These are phyloP conservation scores for Pheucticus melanocephalus DNA, from an alignment of 2,113 vertebrate species.

Conservation along the genomic window DNA sequence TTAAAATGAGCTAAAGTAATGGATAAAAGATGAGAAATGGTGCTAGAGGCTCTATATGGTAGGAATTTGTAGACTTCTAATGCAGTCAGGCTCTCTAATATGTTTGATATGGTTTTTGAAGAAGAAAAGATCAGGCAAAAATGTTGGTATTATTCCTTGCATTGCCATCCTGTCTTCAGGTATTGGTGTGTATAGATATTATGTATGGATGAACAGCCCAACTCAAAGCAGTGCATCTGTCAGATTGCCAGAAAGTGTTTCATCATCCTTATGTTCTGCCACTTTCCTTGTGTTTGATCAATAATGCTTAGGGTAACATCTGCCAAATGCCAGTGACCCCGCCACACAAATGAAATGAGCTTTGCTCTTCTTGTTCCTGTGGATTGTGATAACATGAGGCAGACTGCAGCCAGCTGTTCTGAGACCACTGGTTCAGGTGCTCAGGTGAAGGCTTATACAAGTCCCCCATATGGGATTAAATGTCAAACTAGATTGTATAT, in stretches of 20 bases:
- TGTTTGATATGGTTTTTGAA: not conserved
- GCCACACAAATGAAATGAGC: not conserved
- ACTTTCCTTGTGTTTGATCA: not conserved
- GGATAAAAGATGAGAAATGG: not conserved
- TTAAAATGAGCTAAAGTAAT: not conserved
- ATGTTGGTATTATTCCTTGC: not conserved
- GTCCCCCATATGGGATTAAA: not conserved
- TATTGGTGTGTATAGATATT: not conserved
- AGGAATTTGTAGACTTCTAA: not conserved
- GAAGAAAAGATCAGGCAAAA: not conserved
- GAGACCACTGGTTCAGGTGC: not conserved
- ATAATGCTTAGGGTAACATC: not conserved
- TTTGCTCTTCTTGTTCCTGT: not conserved
- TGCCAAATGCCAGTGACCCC: not conserved
- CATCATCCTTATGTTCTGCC: not conserved
- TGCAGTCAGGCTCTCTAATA: not conserved
- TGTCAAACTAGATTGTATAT: not conserved
- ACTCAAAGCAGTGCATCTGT: not conserved
- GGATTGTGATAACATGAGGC: not conserved
- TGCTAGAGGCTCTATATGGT: not conserved
- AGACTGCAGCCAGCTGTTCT: not conserved
- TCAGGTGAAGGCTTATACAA: rapidly evolving
- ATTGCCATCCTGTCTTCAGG: not conserved
- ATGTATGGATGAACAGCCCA: not conserved
- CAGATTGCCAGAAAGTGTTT: not conserved